Evolutionary conservation across 1,140 invertebrate species (phyloP), one percentile per base, ranked within the genome.

Genomic region (Drosophila tropicalis): DNA sequence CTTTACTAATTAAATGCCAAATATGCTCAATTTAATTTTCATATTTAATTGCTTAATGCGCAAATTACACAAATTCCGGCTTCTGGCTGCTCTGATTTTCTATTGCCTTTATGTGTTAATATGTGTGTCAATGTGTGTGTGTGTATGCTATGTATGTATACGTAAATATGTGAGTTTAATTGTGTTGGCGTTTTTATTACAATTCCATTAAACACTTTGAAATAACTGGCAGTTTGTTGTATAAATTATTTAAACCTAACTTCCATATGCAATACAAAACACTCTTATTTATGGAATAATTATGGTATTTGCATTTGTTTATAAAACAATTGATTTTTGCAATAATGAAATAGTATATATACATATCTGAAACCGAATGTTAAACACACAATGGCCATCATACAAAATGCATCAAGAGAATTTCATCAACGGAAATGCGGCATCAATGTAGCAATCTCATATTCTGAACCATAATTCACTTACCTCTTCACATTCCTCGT

Each of bases 11-110:
- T 86, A 72, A 76, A 85, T 76, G 69, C 41, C 60, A 73, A 70
- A 85, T 69, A 55, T 73, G 70, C 72, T 74, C 71, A 70, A 80
- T 80, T 83, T 66, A 62, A 74, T 89, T 72, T 66, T 47, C 56
- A 77, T 76, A 74, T 87, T 87, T 80, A 74, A 87, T 81, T 67
- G 57, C 67, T 64, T 75, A 72, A 79, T 87, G 47, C 67, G 36
- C 3, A 47, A 79, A 67, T 67, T 73, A 68, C 55, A 72, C 34
- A 65, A 70, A 32, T 56, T 25, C 47, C 56, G 60, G n/a, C 13
- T 22, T 15, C 13, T 29, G 29, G 25, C 29, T 32, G 36, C 17
- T 36, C 9, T 56, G 36, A 57, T 54, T 61, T 70, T 47, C 61
- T 29, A 34, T 62, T 55, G 44, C 44, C 9, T 22, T 51, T 10